Evolutionary conservation across 2,797 vertebrate genomes (phyloP).

Genomic region (Knipowitschia caucasica): DNA sequence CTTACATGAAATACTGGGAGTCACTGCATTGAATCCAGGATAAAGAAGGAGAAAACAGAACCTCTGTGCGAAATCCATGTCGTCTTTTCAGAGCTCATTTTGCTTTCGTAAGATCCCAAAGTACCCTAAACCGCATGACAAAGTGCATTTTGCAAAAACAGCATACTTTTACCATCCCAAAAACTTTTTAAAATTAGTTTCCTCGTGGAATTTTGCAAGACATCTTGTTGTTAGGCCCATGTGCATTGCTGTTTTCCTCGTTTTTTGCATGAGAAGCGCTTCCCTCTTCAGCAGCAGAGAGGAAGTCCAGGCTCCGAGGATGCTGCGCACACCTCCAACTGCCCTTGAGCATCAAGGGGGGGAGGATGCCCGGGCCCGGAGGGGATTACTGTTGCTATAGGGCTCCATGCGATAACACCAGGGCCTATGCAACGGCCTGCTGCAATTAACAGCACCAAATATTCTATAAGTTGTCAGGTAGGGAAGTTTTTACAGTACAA

Average conservation of each 20-base stretch:
- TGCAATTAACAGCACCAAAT: not conserved
- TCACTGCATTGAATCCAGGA: conserved; percentile 61
- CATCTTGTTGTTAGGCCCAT: conserved; percentile 40
- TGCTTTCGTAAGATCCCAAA: conserved; percentile 36
- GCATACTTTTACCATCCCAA: conserved; percentile 25
- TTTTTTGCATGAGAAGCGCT: conserved; percentile 18
- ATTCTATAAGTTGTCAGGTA: not conserved
- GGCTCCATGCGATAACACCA: conserved; percentile 16
- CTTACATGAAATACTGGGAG: conserved; percentile 74
- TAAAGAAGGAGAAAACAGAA: conserved; percentile 47
- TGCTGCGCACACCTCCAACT: conserved; percentile 57
- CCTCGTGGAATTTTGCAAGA: conserved; percentile 31
- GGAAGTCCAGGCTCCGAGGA: conserved; percentile 35
- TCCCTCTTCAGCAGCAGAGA: conserved; percentile 29
- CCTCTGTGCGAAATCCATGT: conserved; percentile 61
- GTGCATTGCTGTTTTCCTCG: conserved; percentile 19
- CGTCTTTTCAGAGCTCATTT: conserved; percentile 33
- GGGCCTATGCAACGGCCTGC: not conserved
- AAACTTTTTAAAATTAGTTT: conserved; percentile 16
- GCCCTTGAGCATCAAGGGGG: conserved; percentile 60
- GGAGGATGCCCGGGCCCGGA: conserved; percentile 37
- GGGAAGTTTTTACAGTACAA: not conserved
- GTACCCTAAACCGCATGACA: conserved; percentile 19
- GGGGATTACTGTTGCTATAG: conserved; percentile 54
- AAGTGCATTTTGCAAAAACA: conserved; percentile 22